Conservation (phyloP, 2,797 vertebrate species). For the Crypturellus tataupa region DNA sequence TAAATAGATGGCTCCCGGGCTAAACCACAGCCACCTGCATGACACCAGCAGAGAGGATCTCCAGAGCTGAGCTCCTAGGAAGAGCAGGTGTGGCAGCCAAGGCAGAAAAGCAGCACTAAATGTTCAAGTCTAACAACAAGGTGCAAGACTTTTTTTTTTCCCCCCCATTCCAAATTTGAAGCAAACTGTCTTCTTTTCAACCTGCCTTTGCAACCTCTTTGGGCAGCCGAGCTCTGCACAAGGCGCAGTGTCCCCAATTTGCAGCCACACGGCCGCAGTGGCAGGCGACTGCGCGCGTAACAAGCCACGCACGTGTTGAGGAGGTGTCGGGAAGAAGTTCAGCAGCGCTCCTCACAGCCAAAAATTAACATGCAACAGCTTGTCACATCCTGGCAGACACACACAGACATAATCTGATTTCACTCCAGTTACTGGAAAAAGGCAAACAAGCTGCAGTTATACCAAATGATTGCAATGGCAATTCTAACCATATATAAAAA, state of each 20-base stretch:
- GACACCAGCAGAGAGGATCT: background rate
- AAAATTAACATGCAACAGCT: background rate
- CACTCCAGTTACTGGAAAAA: background rate
- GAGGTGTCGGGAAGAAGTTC: background rate
- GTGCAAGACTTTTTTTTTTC: accelerated
- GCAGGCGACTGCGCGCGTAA: background rate
- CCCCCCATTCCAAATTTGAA: background rate
- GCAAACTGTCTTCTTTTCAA: background rate
- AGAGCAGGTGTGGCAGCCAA: background rate
- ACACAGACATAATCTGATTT: background rate
- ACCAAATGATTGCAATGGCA: background rate
- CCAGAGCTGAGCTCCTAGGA: background rate
- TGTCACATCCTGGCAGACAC: accelerated
- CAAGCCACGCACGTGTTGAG: background rate
- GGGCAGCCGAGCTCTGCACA: background rate
- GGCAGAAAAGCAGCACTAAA: background rate
- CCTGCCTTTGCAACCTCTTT: background rate
- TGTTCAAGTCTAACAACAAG: background rate
- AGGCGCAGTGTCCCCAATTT: background rate
- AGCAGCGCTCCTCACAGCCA: background rate
- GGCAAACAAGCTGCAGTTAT: background rate
- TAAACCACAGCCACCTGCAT: accelerated
- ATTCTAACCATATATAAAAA: background rate
- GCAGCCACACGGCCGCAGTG: background rate
- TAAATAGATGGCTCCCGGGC: background rate